Conservation (phyloP, 2,113 vertebrate species). For the Alaudala cheleensis region DNA sequence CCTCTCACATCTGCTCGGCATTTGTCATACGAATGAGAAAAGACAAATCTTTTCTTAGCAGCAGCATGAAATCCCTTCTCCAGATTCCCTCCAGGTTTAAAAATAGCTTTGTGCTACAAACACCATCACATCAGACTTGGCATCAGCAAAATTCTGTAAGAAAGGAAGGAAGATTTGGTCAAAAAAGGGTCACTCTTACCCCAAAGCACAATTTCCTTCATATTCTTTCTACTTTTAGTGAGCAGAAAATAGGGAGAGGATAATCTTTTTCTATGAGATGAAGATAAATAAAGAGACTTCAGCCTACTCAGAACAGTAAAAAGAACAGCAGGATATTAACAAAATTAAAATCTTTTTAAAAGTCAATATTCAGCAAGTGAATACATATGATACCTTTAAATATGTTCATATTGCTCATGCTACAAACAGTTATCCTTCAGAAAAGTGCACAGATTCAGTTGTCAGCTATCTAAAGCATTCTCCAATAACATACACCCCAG, state of each 20-base stretch:
- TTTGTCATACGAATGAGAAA: slow-evolving; percentile 6
- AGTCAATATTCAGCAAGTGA: neutral
- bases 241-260: neutral
- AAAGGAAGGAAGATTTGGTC: slow-evolving; percentile 20
- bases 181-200: slow-evolving; percentile 40
- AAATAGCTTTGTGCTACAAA: slow-evolving; percentile 52
- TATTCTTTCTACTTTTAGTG: neutral
- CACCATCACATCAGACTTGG: slow-evolving; percentile 17
- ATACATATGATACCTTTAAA: neutral
- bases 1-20: slow-evolving; percentile 19
- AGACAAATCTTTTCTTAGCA: slow-evolving; percentile 46
- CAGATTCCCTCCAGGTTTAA: slow-evolving; percentile 45
- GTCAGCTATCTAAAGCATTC: neutral
- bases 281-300: neutral
- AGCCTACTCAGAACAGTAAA: neutral
- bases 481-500: neutral
- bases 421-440: neutral
- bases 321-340: neutral
- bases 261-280: neutral
- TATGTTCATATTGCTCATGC: neutral
- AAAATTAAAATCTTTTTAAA: neutral
- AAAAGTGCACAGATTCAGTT: neutral
- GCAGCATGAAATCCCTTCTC: slow-evolving; percentile 36
- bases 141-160: slow-evolving; percentile 21
- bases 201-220: neutral